These are phyloP conservation scores for Pristionchus pacificus DNA, from an alignment of 1,140 invertebrate species.

Conservation along the genomic window DNA sequence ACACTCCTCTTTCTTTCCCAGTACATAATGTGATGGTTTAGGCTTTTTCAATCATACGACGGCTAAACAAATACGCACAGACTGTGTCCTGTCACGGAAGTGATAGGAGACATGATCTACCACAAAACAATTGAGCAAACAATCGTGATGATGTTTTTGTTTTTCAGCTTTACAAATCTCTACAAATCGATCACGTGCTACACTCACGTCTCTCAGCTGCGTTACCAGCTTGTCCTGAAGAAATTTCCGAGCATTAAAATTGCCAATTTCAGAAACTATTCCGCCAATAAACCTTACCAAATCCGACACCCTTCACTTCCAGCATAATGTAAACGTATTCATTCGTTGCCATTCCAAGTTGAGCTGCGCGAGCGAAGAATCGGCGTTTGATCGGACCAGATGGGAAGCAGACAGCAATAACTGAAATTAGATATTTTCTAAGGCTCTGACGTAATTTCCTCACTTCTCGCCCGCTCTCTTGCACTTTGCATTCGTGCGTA, in stretches of 20 bases:
- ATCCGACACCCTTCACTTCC: constrained; percentile 11
- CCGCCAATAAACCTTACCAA: constrained; percentile 22
- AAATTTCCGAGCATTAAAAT: not conserved
- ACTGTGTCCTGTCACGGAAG: too few species aligned
- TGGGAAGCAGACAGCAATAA: constrained; percentile 38
- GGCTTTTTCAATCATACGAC: too few species aligned
- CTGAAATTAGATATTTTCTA: constrained; percentile 37
- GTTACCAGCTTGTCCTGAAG: constrained; percentile 1
- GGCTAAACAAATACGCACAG: too few species aligned
- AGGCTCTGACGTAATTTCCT: not conserved
- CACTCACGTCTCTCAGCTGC: not conserved
- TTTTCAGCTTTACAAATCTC: not conserved
- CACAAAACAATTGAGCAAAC: too few species aligned
- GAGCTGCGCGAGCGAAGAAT: constrained; percentile 35
- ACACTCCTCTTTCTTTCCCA: too few species aligned
- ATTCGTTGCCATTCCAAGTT: constrained; percentile 28
- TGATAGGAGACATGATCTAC: too few species aligned
- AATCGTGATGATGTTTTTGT: too few species aligned
- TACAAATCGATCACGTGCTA: not conserved
- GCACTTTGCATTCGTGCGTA: not conserved
- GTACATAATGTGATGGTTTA: too few species aligned
- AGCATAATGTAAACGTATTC: constrained; percentile 38
- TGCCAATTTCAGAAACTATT: not conserved
- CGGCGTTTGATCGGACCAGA: constrained; percentile 14
- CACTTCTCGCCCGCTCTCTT: constrained; percentile 40